Conservation (phyloP, 2,797 vertebrate genomes). For the Sylvilagus floridanus region DNA sequence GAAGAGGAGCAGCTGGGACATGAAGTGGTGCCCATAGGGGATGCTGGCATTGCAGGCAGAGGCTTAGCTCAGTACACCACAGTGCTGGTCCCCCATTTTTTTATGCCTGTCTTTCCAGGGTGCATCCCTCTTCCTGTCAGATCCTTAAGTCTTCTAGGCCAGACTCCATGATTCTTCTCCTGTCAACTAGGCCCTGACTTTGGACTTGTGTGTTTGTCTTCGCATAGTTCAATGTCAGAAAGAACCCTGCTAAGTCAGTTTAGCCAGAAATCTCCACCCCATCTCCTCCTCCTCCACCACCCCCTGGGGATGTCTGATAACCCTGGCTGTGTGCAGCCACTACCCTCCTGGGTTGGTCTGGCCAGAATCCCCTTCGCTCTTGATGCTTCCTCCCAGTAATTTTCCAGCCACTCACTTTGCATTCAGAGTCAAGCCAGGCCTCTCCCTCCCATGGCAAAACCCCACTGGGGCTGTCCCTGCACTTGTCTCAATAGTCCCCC, state of each 20-base stretch:
- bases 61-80: no score
- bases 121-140: not conserved
- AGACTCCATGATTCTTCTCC: not conserved
- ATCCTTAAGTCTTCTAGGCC: not conserved
- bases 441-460: not conserved
- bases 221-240: not conserved
- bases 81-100: not conserved
- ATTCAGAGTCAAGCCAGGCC: not conserved
- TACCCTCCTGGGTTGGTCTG: not conserved
- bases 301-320: not conserved
- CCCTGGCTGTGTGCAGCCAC: not conserved
- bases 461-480: accelerated
- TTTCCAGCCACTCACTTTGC: not conserved
- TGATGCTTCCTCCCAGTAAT: not conserved
- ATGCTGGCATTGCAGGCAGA: no score
- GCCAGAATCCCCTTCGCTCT: not conserved
- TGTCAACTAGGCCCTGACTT: not conserved
- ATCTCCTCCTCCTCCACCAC: not conserved
- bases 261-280: not conserved
- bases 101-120: not conserved
- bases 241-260: not conserved
- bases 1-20: no score
- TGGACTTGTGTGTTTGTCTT: not conserved
- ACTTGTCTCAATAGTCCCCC: accelerated
- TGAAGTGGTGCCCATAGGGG: no score